phyloP scores from a whole-genome alignment of 1,140 invertebrate genomes.

The Zaprionus ghesquierei region DNA sequence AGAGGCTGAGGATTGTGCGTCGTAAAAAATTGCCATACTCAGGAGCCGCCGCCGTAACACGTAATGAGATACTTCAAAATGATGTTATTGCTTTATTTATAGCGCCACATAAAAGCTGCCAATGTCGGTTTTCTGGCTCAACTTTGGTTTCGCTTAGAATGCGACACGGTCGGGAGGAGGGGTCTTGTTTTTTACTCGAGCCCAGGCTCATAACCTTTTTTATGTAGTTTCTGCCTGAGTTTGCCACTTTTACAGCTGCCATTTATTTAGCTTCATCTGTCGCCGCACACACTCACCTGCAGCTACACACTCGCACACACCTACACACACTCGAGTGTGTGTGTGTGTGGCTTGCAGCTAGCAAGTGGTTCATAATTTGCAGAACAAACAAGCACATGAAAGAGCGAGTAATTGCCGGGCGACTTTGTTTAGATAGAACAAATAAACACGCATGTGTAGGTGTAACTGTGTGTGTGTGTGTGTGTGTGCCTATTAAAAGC shows the following conservation, averaged over 20 bases:
- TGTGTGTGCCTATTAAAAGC: neutral
- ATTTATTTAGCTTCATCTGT: slow-evolving; percentile 61
- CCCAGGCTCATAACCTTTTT: slow-evolving; percentile 33
- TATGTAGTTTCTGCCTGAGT: slow-evolving; percentile 44
- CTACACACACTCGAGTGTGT: neutral
- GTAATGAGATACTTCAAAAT: slow-evolving; percentile 80
- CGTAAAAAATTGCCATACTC: slow-evolving; percentile 72
- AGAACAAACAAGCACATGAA: slow-evolving; percentile 52
- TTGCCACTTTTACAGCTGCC: slow-evolving; percentile 48
- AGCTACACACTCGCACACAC: slow-evolving; percentile 21
- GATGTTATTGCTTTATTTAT: slow-evolving; percentile 81
- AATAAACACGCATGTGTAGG: neutral
- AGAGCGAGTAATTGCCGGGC: slow-evolving; percentile 55
- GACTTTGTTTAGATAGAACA: slow-evolving; percentile 6
- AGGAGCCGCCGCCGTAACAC: slow-evolving; percentile 63
- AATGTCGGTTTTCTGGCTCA: slow-evolving; percentile 11
- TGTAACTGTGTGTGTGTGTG: neutral
- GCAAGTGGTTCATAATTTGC: slow-evolving; percentile 49
- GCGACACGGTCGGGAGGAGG: neutral
- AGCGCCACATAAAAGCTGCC: slow-evolving; percentile 60
- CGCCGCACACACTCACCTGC: slow-evolving; percentile 26
- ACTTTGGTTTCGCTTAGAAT: slow-evolving; percentile 12
- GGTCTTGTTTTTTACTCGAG: slow-evolving; percentile 19
- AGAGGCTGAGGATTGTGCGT: slow-evolving; percentile 26
- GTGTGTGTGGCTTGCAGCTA: slow-evolving; percentile 15